Evolutionary conservation across 2,888 invertebrate species (phyloP).

Genomic region (Toxonevra muliebris): DNA sequence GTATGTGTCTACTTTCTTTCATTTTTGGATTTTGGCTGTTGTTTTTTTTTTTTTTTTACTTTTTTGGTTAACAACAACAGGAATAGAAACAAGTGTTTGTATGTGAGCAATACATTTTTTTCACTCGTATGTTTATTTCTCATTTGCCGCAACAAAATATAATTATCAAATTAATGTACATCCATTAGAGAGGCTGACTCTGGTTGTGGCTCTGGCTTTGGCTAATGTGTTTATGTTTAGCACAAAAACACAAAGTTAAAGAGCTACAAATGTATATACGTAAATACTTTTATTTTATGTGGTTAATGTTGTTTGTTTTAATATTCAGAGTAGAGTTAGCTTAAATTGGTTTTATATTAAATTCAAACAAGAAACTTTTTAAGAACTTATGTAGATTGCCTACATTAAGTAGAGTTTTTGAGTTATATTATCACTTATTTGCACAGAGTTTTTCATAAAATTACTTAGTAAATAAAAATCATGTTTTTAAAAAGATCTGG

Average conservation of each 20-base stretch:
- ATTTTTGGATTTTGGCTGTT: conserved; percentile 49
- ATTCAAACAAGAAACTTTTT: no score
- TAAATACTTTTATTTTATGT: not conserved
- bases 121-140: not conserved
- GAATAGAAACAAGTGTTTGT: no score
- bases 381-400: no score
- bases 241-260: not conserved
- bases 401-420: no score
- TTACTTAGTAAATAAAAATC: no score
- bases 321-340: not conserved
- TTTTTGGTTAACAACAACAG: not conserved
- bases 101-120: not conserved
- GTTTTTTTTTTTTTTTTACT: not conserved
- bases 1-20: conserved; percentile 24
- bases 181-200: conserved; percentile 15
- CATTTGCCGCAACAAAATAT: conserved; percentile 31
- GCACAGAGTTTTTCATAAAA: no score
- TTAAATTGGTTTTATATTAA: no score
- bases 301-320: not conserved
- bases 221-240: conserved; percentile 14
- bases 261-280: no score
- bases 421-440: no score
- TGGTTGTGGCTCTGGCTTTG: not conserved
- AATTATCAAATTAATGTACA: conserved; percentile 44
- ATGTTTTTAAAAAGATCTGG: no score